Base-by-base conservation (phyloP, 2,888 invertebrate genomes). In the Eupithecia subfuscata region DNA sequence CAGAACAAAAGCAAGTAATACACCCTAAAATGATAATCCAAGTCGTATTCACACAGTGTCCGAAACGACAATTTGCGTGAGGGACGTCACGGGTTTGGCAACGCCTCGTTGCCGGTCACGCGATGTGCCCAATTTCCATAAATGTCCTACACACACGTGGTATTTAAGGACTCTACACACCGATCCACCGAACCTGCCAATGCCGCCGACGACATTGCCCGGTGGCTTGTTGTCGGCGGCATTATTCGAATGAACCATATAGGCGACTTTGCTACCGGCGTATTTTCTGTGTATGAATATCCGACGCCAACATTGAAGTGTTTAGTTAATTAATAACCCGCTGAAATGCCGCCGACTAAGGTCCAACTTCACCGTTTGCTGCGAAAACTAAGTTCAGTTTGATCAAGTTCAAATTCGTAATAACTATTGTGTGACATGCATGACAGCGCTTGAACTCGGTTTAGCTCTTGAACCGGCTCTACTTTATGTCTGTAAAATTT, bases 81-180 rank as follows among this genome's bases (percentile, higher is more conserved):
- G 83, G 76, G 82, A 78, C 84, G 85, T 86, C 89, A 88, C 88
- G 87, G 84, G 81, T 88, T 87, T 83, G 91, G 89, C 90, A 88
- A 91, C 91, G 91, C 91, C 92, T 90, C 84, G 87, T 87, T 86
- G 87, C 88, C 75, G 84, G 91, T 91, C 92, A 92, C 92, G 92
- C 91, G 80, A 91, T 82, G 82, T 84, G 85, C 88, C 84, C 89
- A 90, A 91, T 91, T 91, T 90, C 40, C 85, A 86, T 86, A 90
- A 91, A 92, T 90, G 89, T 89, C 90, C 86, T 79, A 83, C 76
- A 63, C 40, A 52, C 43, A 34, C 37, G 63, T 48, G 64, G 68
- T 68, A 67, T 22, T 40, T 43, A 22, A 8, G 65, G 67, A 43
- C 43, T n/a, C 4, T n/a, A 37, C 37, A 34, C 65, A 56, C 56